Percentiles rank a stretch among this genome's conserved stretches.
These are phyloP conservation scores for Gallinago media DNA, from an alignment of 2,113 vertebrate species.

Conservation along the genomic window DNA sequence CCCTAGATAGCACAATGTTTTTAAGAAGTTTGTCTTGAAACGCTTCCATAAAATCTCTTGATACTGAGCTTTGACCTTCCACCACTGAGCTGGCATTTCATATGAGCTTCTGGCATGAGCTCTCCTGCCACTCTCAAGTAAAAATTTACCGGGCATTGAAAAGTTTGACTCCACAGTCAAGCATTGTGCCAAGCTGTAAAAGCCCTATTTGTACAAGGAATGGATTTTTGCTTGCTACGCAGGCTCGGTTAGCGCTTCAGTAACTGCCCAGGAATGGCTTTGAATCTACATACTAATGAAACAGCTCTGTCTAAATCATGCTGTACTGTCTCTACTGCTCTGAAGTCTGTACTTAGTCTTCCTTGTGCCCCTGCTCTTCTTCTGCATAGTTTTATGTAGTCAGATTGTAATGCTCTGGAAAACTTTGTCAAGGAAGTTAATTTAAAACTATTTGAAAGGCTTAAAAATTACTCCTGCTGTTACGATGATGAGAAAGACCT, in stretches of 20 bases:
- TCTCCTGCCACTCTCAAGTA: slow-evolving; percentile 25
- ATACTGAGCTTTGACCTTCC: slow-evolving; percentile 11
- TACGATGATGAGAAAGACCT: neutral
- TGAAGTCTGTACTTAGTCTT: neutral
- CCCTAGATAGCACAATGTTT: neutral
- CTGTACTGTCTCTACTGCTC: neutral
- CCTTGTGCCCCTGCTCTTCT: neutral
- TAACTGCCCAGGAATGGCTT: neutral
- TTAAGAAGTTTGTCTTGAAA: slow-evolving; percentile 27
- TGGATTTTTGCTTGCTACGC: neutral
- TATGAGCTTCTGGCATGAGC: slow-evolving; percentile 4
- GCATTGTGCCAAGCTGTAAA: slow-evolving; percentile 16
- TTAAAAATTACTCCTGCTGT: neutral
- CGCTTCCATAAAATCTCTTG: slow-evolving; percentile 3
- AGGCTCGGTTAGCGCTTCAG: neutral
- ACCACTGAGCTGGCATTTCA: slow-evolving; percentile 16
- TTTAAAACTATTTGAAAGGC: neutral
- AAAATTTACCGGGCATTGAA: slow-evolving; percentile 1
- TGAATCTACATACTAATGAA: neutral
- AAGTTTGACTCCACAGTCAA: neutral
- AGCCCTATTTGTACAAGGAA: slow-evolving; percentile 12
- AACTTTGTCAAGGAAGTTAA: neutral
- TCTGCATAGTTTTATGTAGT: neutral
- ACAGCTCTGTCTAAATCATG: neutral
- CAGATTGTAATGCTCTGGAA: neutral